Conservation (phyloP, 1,140 invertebrate genomes). For the Harpegnathos saltator region DNA sequence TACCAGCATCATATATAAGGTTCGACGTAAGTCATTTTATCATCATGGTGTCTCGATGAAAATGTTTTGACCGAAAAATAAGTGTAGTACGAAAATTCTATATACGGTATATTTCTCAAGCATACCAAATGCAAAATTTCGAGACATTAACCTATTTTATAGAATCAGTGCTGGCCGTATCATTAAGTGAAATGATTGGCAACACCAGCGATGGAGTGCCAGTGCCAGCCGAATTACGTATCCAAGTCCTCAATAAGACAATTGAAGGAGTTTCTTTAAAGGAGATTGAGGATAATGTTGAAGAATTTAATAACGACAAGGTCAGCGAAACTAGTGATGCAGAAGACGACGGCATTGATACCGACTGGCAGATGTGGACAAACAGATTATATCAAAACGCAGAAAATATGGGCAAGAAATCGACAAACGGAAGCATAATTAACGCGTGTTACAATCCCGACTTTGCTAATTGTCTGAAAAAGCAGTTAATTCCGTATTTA, state of each 20-base stretch:
- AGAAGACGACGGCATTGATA: background rate
- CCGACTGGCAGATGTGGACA: slow-evolving; percentile 20
- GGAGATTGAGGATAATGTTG: background rate
- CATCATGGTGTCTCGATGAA: slow-evolving; percentile 16
- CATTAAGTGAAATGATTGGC: background rate
- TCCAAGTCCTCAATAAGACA: slow-evolving; percentile 34
- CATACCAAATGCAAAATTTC: slow-evolving; percentile 22
- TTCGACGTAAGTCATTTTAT: slow-evolving; percentile 26
- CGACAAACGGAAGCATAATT: slow-evolving; percentile 2
- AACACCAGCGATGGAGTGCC: background rate
- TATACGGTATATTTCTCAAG: background rate
- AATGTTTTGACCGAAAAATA: background rate
- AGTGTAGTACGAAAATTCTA: background rate
- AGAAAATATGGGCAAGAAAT: background rate
- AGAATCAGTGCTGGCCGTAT: background rate
- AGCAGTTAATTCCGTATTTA: slow-evolving; percentile 11
- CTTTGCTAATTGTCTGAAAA: background rate
- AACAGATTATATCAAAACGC: background rate
- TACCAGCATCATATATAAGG: slow-evolving; percentile 14
- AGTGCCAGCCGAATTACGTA: slow-evolving; percentile 38
- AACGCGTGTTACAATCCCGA: slow-evolving; percentile 23
- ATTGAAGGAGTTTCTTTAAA: slow-evolving; percentile 48
- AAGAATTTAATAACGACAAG: background rate
- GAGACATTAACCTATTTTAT: background rate
- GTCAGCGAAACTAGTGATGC: background rate